Base-by-base conservation (phyloP, 2,888 invertebrate genomes). In the Lymantria dispar region DNA sequence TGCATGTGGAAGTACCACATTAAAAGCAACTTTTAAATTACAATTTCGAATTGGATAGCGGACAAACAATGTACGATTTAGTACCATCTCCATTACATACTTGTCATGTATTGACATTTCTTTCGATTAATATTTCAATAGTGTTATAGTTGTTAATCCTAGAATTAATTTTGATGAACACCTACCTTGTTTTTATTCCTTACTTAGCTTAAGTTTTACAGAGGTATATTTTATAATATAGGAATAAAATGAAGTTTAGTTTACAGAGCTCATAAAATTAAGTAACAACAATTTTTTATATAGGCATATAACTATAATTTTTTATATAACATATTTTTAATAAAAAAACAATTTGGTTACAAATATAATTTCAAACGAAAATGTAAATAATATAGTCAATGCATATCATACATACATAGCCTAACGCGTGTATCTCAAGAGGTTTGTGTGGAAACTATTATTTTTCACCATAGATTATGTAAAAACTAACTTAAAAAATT, bases 231-330 rank as follows among this genome's bases (percentile, higher is more conserved):
- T 33, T 47, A 47, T 40, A 22, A 12, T 43, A 45, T 38, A 40
- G n/a, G 47, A 43, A 51, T 22, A 40, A 13, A n/a, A 31, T 43
- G 30, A 30, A 37, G 8, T 15, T 50, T 42, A 43, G 40, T 31
- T 43, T 50, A 50, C 37, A 38, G 31, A 46, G 42, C 15, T 50
- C 33, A 43, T 47, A 47, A 33, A 41, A 47, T 47, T 22, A 47
- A 47, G 33, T 51, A 54, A 50, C 43, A 43, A 50, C 43, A 43
- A 48, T 44, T 39, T 54, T 50, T 48, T 46, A 8, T 30, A 46
- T 46, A 47, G 36, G 30, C 49, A n/a, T n/a, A n/a, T 51, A 54
- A 50, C 43, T 41, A 50, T 40, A 43, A 48, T 44, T 39, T 54
- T 50, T 48, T 46, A 8, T 30, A 46, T 46, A 53, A 51, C 47